Evolutionary conservation across 2,113 vertebrate genomes (phyloP).

Genomic region (Corapipo altera): DNA sequence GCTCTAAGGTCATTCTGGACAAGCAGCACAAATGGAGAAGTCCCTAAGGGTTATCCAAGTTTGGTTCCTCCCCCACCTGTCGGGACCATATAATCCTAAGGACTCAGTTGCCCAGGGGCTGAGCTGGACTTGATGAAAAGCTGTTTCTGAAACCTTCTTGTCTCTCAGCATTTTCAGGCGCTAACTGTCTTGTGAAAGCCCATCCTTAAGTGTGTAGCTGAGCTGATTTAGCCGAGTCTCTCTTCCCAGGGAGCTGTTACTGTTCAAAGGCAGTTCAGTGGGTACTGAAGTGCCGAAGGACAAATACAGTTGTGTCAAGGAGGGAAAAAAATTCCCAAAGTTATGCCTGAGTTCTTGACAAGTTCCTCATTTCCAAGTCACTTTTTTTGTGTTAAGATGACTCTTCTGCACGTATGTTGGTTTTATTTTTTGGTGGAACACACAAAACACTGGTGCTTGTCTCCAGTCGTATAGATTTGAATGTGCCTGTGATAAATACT

Average conservation of each 20-base stretch:
- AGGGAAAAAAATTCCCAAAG: neutral
- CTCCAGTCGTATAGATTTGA: slow-evolving; percentile 16
- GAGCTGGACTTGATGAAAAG: neutral
- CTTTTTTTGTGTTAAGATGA: neutral
- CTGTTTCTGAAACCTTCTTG: neutral
- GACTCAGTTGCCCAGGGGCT: neutral
- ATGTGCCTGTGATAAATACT: slow-evolving; percentile 53
- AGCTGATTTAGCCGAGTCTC: neutral
- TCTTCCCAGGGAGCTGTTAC: neutral
- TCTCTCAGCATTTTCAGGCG: neutral
- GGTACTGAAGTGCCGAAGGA: neutral
- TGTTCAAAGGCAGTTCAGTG: neutral
- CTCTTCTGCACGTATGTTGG: neutral
- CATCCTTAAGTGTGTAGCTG: neutral
- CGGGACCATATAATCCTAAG: neutral
- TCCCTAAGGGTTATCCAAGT: neutral
- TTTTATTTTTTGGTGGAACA: neutral
- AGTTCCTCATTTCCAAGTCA: neutral
- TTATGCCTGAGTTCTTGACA: neutral
- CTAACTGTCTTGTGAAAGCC: neutral
- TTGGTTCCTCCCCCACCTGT: accelerated
- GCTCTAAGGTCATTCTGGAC: neutral
- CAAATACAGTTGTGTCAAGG: neutral
- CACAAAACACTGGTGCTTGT: neutral
- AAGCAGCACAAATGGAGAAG: neutral